Conservation (phyloP, 1,140 invertebrate species). For the Palaemon carinicauda region DNA sequence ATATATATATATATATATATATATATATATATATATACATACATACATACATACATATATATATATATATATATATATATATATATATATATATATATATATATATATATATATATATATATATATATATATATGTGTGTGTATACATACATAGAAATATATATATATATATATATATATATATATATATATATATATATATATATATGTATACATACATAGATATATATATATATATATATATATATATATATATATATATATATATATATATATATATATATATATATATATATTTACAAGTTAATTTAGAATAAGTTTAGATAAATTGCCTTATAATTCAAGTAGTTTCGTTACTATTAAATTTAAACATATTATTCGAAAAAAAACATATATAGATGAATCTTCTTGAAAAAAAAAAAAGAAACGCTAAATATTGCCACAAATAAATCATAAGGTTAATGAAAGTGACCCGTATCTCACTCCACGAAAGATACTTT, state of each 20-base stretch:
- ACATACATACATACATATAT: slow-evolving; percentile 2
- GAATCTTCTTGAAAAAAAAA: too few relatives aligned
- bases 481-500: too few relatives aligned
- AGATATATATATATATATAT: not conserved
- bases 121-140: not conserved
- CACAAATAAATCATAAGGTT: too few relatives aligned
- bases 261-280: not conserved
- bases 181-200: slow-evolving; percentile 9
- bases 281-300: too few relatives aligned
- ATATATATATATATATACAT: not conserved
- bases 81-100: slow-evolving; percentile 9
- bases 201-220: not conserved
- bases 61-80: slow-evolving; percentile 14
- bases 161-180: slow-evolving; percentile 9
- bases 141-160: too few relatives aligned
- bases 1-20: slow-evolving; percentile 11
- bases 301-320: too few relatives aligned
- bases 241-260: not conserved
- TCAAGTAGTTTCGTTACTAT: too few relatives aligned
- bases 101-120: slow-evolving; percentile 3
- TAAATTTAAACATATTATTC: too few relatives aligned
- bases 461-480: too few relatives aligned
- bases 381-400: too few relatives aligned
- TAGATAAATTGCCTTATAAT: too few relatives aligned
- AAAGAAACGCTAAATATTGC: too few relatives aligned